Evolutionary conservation across 2,888 invertebrate species (phyloP), one percentile per base, ranked within the genome.

Genomic region (Lasioglossum lativentre): DNA sequence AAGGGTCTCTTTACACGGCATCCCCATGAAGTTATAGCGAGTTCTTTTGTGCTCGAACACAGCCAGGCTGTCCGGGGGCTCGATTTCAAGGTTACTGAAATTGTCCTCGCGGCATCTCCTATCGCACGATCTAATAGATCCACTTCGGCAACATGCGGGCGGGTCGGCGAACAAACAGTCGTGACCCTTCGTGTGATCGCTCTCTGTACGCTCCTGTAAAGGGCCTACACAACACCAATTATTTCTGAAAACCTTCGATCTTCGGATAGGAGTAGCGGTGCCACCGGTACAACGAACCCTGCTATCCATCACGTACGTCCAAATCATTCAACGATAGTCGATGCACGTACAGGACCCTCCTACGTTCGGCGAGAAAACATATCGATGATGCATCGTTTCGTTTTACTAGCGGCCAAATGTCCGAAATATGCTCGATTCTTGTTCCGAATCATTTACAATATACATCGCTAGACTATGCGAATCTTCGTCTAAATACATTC

Each of bases 71-170:
- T 68, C 38, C 23, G 68, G 68, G 68, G 34, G 30, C 73, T 34
- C 74, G 52, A 34, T 72, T 42, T 47, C 72, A 78, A 72, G 59
- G 83, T 75, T 71, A 47, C 52, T 16, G 47, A 85, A 77, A 72
- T 59, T 40, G 72, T 78, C 75, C 63, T 59, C 78, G 47, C 68
- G 72, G 71, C 71, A 73, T 73, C 56, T 77, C 70, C 63, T 77
- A 80, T 80, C 79, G 74, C 38, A 80, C 82, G 75, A 82, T 86
- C 82, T 86, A 82, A 75, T 75, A 78, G 81, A 78, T 70, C 85
- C 73, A 85, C 85, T 80, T 80, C 30, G 81, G 73, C 38, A 73
- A 68, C 78, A 87, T 87, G 86, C 86, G 86, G 86, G 86, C 83
- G 77, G 73, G 34, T 42, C 80, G 80, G 78, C 75, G 75, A 70